Evolutionary conservation across 2,888 invertebrate species (phyloP), one percentile per base, ranked within the genome.

Genomic region (Amblyjoppa proteus): DNA sequence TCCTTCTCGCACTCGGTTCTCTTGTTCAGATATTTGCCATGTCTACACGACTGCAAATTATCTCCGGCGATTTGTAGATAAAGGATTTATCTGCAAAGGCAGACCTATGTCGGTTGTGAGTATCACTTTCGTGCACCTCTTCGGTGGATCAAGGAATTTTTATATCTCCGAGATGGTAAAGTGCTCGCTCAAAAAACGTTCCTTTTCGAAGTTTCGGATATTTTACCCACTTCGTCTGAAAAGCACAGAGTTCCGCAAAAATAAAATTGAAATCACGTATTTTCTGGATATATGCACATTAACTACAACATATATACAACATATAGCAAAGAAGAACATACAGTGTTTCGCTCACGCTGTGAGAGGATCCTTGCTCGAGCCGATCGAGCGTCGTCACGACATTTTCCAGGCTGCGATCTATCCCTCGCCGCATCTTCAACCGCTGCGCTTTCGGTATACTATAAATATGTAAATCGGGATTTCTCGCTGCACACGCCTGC

Each of bases 21-120:
- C 92, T 92, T 92, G 92, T 92, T 92, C 92, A 92, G 92, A 93
- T 93, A 93, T 93, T 93, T 93, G 92, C 93, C 91, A 81, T 92
- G 92, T 93, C 92, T 92, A 93, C 92, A 92, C 87, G 89, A 87
- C 91, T 77, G 75, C 90, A 91, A 93, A 93, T 93, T 93, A 93
- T 92, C 92, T 90, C 89, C 87, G 88, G 90, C 91, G 91, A 92
- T 92, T 92, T 91, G 89, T 90, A 89, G 91, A 92, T 92, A 92
- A 91, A 92, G 92, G 92, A 92, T 92, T 92, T 92, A 49, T 91
- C 91, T 83, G 75, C 78, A 11, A 28, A 25, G 13, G 11, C 61
- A 77, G 13, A 74, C 53, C 56, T 34, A 34, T 16, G n/a, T 31
- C 49, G 49, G 64, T n/a, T 75, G 51, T 34, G 51, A n/a, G 68